Base-by-base conservation (phyloP, 2,888 invertebrate genomes). In the Eudasyphora cyanicolor region DNA sequence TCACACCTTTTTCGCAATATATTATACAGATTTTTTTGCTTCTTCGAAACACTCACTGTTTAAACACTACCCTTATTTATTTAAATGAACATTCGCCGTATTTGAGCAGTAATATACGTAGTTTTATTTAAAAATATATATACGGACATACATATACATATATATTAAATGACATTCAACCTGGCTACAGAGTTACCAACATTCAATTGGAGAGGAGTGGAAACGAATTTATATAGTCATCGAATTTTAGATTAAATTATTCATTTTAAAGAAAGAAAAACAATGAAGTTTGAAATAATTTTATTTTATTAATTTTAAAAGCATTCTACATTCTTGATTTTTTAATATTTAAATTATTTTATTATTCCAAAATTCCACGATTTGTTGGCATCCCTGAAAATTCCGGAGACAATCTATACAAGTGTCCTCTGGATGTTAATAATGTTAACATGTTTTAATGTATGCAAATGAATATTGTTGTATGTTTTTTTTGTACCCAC, bases 401-500 rank as follows among this genome's bases (percentile, higher is more conserved):
- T 45, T 14, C n/a, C 14, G n/a, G n/a, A n/a, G 45, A 5, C 32
- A 32, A 45, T n/a, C 3, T n/a, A n/a, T 45, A n/a, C 45, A 45
- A 45, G 45, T 45, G 45, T 45, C 14, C 45, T 12, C n/a, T 4
- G 60, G 10, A 35, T 21, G 62, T 62, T 77, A 70, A 77, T 77
- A 77, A 62, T 77, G 32, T 70, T 70, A 70, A 77, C 60, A 70
- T 71, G 21, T 42, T 70, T 71, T 60, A 71, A 77, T 71, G 35
- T 71, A 35, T 71, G 49, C 35, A 71, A 77, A 70, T 77, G 45
- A 49, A 77, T 70, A 62, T 24, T 62, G 70, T 70, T 70, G 76
- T 32, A 70, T 27, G 70, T 70, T 70, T 69, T 32, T 60, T 27
- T 32, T 76, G 19, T 62, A 49, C 21, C 7, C 21, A 12, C 51